Percentiles rank a stretch among this genome's conserved stretches.
Conservation (phyloP, 2,797 vertebrate genomes). For the Lacerta viridis region DNA sequence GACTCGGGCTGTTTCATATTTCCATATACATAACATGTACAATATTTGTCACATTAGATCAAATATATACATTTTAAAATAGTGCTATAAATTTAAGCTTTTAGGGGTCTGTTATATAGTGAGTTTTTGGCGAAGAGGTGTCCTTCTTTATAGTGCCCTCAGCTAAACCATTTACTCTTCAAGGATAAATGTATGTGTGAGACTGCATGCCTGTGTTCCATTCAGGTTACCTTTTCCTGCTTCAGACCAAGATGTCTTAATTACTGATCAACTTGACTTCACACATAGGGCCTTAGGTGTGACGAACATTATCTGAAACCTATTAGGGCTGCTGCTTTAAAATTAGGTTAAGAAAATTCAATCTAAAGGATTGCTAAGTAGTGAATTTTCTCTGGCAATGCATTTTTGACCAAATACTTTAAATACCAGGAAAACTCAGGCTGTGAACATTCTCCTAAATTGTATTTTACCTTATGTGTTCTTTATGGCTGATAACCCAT, state of each 20-base stretch:
- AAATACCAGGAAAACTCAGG: background rate
- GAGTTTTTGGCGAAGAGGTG: background rate
- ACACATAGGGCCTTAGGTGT: background rate
- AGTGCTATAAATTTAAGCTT: background rate
- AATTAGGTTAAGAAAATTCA: slow-evolving; percentile 3
- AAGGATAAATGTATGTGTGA: background rate
- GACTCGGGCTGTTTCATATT: background rate
- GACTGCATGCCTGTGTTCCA: background rate
- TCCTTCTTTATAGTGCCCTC: background rate
- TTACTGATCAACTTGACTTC: slow-evolving; percentile 16
- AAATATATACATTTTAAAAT: background rate
- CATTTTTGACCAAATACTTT: background rate
- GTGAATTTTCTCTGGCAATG: background rate
- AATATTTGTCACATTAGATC: background rate
- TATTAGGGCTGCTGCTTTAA: background rate
- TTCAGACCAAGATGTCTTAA: background rate
- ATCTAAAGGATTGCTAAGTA: background rate
- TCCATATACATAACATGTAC: too few species aligned
- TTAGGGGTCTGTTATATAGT: background rate
- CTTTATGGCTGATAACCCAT: background rate
- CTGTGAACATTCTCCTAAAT: background rate
- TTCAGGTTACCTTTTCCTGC: background rate
- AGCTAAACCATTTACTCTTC: slow-evolving; percentile 4
- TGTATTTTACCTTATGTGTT: background rate
- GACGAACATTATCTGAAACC: slow-evolving; percentile 14